phyloP scores from a whole-genome alignment of 2,113 vertebrate genomes.

The Phodopus roborovskii region DNA sequence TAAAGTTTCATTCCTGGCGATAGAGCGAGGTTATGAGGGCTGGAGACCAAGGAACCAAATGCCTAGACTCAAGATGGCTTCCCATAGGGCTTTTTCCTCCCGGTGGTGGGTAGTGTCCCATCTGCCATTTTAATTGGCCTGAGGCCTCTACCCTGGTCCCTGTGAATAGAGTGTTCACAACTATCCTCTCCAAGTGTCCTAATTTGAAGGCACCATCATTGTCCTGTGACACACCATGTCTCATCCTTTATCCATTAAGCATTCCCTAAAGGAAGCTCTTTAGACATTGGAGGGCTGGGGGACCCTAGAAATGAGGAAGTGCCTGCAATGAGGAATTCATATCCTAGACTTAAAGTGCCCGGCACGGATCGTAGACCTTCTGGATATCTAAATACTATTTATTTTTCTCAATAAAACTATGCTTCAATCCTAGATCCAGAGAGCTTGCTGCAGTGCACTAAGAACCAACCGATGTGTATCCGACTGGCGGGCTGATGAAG shows the following conservation, averaged over 20 bases:
- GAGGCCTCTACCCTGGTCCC: too few relatives aligned
- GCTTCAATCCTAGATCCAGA: background rate
- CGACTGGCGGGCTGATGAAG: rapidly evolving
- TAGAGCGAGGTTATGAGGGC: background rate
- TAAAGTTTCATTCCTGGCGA: background rate
- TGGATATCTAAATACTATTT: background rate
- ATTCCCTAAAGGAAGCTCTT: background rate
- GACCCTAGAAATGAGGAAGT: background rate
- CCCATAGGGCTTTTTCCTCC: background rate
- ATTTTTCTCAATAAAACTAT: conserved; percentile 16
- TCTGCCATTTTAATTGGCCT: background rate
- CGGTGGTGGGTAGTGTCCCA: background rate
- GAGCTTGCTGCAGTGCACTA: background rate
- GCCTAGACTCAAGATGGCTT: background rate
- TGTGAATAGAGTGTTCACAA: background rate
- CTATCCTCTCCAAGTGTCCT: background rate
- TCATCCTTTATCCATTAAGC: background rate
- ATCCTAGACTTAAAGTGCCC: background rate
- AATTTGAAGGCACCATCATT: background rate
- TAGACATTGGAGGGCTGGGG: too few relatives aligned
- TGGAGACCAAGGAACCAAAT: background rate
- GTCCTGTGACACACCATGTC: background rate
- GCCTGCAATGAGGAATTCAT: background rate
- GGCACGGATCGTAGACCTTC: background rate
- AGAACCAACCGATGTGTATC: background rate